Evolutionary conservation across 1,140 invertebrate genomes (phyloP).

Genomic region (Neodiprion lecontei): DNA sequence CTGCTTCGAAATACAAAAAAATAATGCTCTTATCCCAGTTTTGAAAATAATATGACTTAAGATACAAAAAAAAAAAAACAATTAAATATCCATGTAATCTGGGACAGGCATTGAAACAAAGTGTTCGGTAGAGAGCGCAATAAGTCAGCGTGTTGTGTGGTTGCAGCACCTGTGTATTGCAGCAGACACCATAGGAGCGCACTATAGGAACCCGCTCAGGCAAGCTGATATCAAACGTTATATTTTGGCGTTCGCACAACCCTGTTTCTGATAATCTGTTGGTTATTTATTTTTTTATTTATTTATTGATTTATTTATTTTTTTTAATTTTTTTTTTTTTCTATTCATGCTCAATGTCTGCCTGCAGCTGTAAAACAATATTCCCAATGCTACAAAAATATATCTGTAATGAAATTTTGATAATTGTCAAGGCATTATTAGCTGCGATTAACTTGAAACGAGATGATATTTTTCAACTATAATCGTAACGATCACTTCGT

Average conservation of each 20-base stretch:
- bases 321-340: constrained; percentile 12
- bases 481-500: no score
- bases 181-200: constrained; percentile 68
- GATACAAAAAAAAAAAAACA: constrained; percentile 9
- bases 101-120: constrained; percentile 28
- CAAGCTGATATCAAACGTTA: constrained; percentile 70
- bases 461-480: no score
- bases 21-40: constrained; percentile 12
- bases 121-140: constrained; percentile 46
- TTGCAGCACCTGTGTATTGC: constrained; percentile 78
- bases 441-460: no score
- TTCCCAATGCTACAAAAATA: constrained; percentile 8
- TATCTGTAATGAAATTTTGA: neutral
- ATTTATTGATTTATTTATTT: neutral
- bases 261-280: constrained; percentile 33
- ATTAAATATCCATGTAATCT: neutral
- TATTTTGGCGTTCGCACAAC: constrained; percentile 50
- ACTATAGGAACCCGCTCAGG: constrained; percentile 78
- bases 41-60: neutral
- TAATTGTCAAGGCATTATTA: neutral
- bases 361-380: constrained; percentile 8
- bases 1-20: neutral
- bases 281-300: neutral
- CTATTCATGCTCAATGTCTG: neutral
- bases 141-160: constrained; percentile 63